Evolutionary conservation across 2,888 invertebrate species (phyloP), one percentile per base, ranked within the genome.

Genomic region (Epicampocera succincta): DNA sequence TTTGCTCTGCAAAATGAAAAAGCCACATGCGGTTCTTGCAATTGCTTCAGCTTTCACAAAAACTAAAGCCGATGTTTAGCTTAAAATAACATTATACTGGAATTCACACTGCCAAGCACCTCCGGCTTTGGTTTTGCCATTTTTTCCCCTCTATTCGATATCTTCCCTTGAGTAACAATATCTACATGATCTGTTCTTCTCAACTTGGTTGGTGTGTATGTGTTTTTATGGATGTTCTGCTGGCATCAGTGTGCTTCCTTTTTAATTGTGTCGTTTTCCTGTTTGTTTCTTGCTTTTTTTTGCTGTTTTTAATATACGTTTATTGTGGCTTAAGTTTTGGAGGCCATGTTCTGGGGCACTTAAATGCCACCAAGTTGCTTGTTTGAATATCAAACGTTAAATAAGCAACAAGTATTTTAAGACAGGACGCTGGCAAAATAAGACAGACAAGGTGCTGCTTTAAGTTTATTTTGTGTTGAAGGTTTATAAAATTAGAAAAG

Each of bases 41-140:
- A 71, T 75, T 78, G 74, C 44, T 52, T 33, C 50, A 72, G 33
- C 42, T 52, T 54, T 9, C 52, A 52, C 54, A 54, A 77, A 78
- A 74, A 54, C 15, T 54, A 60, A 82, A 46, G 77, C 73, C 78
- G 74, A 60, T 74, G 78, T 82, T 82, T 78, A 78, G 66, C 66
- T 65, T 54, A 60, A 82, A 75, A 82, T 74, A 78, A 82, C 71
- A 78, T 82, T 66, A 60, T 78, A 75, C 65, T 82, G 82, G 82
- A 82, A 82, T 82, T 78, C 74, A 78, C 82, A 82, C 82, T 78
- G 71, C n/a, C 74, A 11, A 38, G 38, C 60, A 66, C 76, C 69
- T 52, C 54, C 42, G 66, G 78, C 71, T 71, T 65, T 42, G 40
- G 50, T 19, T 71, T 42, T 40, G 13, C 11, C 6, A 38, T 38